phyloP scores from a whole-genome alignment of 2,888 invertebrate species.

The Phorcus lineatus region DNA sequence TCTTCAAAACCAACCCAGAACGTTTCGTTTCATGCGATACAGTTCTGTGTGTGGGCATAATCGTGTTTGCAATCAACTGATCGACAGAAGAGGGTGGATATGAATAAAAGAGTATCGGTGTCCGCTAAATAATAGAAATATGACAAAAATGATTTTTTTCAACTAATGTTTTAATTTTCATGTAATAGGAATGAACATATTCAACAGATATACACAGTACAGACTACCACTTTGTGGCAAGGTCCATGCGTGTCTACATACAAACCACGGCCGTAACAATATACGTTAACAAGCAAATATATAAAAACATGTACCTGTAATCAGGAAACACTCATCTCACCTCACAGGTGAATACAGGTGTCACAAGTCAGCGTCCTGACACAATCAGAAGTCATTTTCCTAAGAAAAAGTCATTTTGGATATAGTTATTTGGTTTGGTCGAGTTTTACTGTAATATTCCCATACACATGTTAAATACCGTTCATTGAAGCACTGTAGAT shows the following conservation, averaged over 20 bases:
- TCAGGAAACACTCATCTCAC: too few species aligned
- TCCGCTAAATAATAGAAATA: not conserved
- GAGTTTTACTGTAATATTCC: too few species aligned
- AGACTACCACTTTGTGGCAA: not conserved
- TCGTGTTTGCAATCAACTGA: not conserved
- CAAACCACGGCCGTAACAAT: not conserved
- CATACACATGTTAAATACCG: not conserved
- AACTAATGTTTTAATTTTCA: constrained; percentile 1
- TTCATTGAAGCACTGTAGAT: not conserved
- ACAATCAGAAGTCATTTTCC: too few species aligned
- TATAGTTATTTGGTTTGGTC: too few species aligned
- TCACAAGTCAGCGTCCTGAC: too few species aligned
- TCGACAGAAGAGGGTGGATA: not conserved
- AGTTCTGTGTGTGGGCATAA: not conserved
- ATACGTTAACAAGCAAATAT: constrained; percentile 1
- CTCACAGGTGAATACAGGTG: too few species aligned
- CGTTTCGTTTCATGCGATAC: too few species aligned
- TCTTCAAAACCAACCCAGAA: too few species aligned
- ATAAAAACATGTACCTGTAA: not conserved
- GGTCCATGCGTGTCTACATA: not conserved
- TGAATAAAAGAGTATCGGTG: not conserved
- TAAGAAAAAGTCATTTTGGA: too few species aligned
- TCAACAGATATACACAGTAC: not conserved
- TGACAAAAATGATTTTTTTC: not conserved
- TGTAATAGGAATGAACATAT: constrained; percentile 5